Base-by-base conservation (phyloP, 2,888 invertebrate genomes). In the Drosophila mettleri region DNA sequence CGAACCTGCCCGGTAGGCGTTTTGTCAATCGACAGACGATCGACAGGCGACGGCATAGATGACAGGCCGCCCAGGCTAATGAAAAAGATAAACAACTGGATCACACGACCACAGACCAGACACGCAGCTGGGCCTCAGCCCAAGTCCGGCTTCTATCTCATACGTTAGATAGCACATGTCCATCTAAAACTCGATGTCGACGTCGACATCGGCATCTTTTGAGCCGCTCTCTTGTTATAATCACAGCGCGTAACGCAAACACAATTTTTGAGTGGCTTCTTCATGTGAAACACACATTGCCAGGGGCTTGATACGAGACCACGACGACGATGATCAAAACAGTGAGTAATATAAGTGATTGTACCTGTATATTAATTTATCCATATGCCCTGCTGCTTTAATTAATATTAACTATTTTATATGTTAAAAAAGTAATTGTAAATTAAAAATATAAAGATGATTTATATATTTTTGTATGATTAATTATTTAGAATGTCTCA, bases 81-180 rank as follows among this genome's bases (percentile, higher is more conserved):
- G 83, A 83, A 83, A 80, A 83, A 83, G 83, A 83, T 83, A 86
- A 83, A 83, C 86, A 83, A 83, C 83, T 83, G 83, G 86, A 83
- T 81, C 79, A 83, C 69, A 80, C 61, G 58, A 59, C 66, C 61
- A 60, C 54, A 51, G 64, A 16, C 24, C 33, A 43, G 24, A 43
- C 61, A 74, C 70, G 62, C 74, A 69, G 54, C 27, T 51, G 29
- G 45, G 36, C 63, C 59, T 22, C 45, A 36, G 31, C 45, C 20
- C 9, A 41, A 27, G 62, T 38, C 53, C 60, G 22, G 36, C 64
- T 69, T 63, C 54, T 61, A 62, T 59, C 72, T 53, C 61, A 54
- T 49, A 65, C 65, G 31, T 75, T 75, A 75, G 74, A 75, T 75
- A 75, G 67, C 71, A 71, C 59, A 75, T 75, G 75, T 75, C 75